phyloP scores from a whole-genome alignment of 2,113 vertebrate species.

The Arizona elegans region DNA sequence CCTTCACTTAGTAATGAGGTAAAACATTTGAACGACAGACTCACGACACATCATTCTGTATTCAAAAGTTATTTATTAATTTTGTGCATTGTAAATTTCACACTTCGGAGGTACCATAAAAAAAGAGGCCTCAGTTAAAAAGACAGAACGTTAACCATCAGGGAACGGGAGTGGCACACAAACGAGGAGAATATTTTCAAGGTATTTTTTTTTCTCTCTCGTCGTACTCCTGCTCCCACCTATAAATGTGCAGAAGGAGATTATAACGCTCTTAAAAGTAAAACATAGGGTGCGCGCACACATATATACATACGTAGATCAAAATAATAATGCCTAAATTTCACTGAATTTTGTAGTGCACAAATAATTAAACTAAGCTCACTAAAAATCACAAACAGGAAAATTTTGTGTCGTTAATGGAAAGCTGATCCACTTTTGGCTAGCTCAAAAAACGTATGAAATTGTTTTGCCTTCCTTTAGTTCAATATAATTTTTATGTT shows the following conservation, averaged over 20 bases:
- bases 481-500: neutral
- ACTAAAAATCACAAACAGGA: neutral
- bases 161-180: conserved; percentile 31
- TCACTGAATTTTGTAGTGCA: neutral
- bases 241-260: neutral
- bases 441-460: neutral
- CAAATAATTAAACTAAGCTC: neutral
- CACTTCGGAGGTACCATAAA: conserved; percentile 12
- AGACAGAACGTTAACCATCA: neutral
- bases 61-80: conserved; percentile 39
- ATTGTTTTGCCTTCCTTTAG: too few species aligned
- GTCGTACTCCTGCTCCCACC: neutral
- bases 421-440: neutral
- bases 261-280: neutral
- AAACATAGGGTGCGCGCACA: neutral
- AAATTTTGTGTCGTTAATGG: neutral
- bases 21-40: neutral
- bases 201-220: neutral
- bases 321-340: neutral
- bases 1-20: neutral
- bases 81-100: conserved; percentile 23
- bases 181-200: neutral
- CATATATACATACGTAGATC: neutral
- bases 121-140: conserved; percentile 16
- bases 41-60: neutral